A percentile compares a stretch with the other conserved stretches of the same genome.
Conservation (phyloP, 2,113 vertebrate genomes). For the Ahaetulla prasina region DNA sequence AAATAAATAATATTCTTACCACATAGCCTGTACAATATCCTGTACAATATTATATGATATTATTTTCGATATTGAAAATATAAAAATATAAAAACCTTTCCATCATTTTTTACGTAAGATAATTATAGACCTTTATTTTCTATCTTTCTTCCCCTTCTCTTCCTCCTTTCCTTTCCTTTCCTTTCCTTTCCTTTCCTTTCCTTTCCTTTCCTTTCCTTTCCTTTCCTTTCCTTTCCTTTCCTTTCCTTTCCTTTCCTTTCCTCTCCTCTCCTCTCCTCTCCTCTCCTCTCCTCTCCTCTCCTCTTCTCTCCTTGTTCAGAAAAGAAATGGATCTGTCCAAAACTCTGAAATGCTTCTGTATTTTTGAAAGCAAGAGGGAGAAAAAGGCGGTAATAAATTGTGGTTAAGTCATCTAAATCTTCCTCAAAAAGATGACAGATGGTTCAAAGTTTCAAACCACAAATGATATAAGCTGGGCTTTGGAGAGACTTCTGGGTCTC, state of each 20-base stretch:
- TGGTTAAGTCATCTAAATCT: conserved; percentile 4
- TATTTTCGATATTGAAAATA: neutral
- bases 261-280: too few species aligned
- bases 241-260: too few species aligned
- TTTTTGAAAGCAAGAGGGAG: conserved; percentile 8
- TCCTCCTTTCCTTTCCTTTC: too few species aligned
- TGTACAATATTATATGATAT: neutral
- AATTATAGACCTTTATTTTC: neutral
- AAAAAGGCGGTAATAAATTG: conserved; percentile 20
- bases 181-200: too few species aligned
- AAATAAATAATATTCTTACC: neutral
- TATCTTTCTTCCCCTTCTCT: neutral
- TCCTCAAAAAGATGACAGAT: conserved; percentile 14
- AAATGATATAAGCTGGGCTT: conserved; percentile 14
- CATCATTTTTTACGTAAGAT: neutral
- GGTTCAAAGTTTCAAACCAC: conserved; percentile 27
- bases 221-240: too few species aligned
- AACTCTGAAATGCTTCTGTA: conserved; percentile 3
- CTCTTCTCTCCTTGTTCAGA: neutral
- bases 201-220: too few species aligned
- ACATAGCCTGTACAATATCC: neutral
- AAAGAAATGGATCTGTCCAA: neutral
- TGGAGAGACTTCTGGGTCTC: neutral
- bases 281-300: neutral
- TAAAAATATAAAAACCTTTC: neutral